Conservation (phyloP, 2,797 vertebrate genomes). For the Podargus strigoides region DNA sequence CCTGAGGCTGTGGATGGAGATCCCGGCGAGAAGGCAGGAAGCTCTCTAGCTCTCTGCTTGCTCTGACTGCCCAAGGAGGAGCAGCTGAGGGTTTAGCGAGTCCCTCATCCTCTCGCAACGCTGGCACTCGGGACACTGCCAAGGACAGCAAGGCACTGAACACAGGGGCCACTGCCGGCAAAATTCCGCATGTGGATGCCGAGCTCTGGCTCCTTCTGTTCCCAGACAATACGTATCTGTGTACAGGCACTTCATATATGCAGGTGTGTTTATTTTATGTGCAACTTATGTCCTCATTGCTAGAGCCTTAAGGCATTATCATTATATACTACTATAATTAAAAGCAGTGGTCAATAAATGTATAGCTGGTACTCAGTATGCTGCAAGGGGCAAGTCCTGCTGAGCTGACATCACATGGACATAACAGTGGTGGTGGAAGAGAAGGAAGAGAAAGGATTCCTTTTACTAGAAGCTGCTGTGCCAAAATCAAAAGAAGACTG, state of each 20-base stretch:
- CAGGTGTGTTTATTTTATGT: rapidly evolving
- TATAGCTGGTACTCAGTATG: not conserved
- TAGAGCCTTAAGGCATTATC: too few species aligned
- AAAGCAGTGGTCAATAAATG: not conserved
- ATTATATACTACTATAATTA: too few species aligned
- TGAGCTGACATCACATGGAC: not conserved
- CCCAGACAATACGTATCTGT: not conserved
- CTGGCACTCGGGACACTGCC: not conserved
- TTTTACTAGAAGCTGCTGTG: not conserved
- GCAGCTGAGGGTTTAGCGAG: not conserved
- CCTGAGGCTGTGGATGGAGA: not conserved
- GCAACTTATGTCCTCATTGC: not conserved
- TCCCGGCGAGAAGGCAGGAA: not conserved
- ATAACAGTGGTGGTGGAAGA: not conserved
- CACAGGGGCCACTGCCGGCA: not conserved
- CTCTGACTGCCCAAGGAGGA: not conserved
- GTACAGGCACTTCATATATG: not conserved
- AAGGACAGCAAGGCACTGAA: not conserved
- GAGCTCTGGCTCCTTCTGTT: not conserved
- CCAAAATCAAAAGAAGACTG: not conserved
- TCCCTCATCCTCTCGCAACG: not conserved
- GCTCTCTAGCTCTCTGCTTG: not conserved
- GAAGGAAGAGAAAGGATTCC: not conserved
- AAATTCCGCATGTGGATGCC: not conserved
- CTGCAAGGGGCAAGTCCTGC: not conserved